Evolutionary conservation across 92 coral and sea anemone genomes (phyloP).

Genomic region (Epizoanthus rinbou): DNA sequence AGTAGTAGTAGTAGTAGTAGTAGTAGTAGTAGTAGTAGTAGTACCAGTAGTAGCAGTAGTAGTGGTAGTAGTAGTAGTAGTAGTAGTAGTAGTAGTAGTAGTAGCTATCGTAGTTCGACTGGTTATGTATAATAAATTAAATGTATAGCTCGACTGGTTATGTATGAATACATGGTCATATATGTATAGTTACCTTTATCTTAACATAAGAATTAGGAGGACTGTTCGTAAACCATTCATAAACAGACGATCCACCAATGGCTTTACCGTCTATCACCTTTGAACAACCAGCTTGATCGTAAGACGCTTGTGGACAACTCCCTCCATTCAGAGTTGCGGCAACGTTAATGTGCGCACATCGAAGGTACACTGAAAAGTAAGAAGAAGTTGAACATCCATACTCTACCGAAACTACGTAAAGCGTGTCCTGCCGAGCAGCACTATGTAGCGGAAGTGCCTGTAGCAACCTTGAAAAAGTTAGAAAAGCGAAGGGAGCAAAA

Average conservation of each 20-base stretch:
- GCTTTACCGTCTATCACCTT: conserved; percentile 53
- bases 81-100: not conserved
- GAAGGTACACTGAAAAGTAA: conserved; percentile 56
- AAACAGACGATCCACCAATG: not conserved
- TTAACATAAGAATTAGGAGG: not conserved
- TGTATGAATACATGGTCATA: not conserved
- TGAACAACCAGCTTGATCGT: conserved; percentile 19
- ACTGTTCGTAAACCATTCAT: not conserved
- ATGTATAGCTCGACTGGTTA: not conserved
- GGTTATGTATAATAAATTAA: not conserved
- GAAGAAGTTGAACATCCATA: not conserved
- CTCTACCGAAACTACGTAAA: no score
- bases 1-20: no score
- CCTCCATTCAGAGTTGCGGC: conserved; percentile 62
- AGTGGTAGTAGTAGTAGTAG: no score
- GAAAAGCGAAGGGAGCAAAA: no score
- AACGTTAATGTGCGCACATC: conserved; percentile 64
- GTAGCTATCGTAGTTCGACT: not conserved
- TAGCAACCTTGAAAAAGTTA: no score
- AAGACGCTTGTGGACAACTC: conserved; percentile 47
- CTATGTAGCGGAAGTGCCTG: no score
- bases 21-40: no score
- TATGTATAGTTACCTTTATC: not conserved
- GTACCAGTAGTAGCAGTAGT: no score
- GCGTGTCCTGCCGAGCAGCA: no score